A percentile compares a stretch with the other conserved stretches of the same genome.
Conservation (phyloP, 2,888 invertebrate genomes). For the Temnothorax ravouxi region DNA sequence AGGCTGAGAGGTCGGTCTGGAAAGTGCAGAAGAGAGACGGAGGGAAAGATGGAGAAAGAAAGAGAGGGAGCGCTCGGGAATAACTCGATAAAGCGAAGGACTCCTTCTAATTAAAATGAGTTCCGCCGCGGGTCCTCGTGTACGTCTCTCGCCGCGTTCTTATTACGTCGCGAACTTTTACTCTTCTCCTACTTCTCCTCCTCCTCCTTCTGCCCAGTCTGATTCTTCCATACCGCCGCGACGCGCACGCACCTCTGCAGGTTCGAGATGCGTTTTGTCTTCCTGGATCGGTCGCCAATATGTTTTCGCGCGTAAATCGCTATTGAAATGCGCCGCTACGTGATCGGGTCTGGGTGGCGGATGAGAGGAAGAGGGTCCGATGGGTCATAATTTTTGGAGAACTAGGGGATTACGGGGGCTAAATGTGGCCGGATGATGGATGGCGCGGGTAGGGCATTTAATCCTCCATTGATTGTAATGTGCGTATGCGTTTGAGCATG, state of each 20-base stretch:
- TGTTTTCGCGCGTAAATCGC: constrained; percentile 27
- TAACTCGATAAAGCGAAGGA: constrained; percentile 77
- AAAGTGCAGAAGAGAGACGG: constrained; percentile 45
- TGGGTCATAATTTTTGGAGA: constrained; percentile 36
- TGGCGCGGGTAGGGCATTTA: constrained; percentile 32
- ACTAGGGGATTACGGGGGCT: constrained; percentile 37
- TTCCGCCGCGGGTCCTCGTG: constrained; percentile 76
- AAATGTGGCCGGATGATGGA: constrained; percentile 40
- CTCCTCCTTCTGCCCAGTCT: background rate
- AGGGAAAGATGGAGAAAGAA: constrained; percentile 61
- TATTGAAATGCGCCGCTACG: constrained; percentile 11
- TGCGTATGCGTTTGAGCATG: background rate
- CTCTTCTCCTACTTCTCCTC: constrained; percentile 23
- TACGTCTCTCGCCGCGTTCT: constrained; percentile 73
- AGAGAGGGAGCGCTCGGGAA: constrained; percentile 73
- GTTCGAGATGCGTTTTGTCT: constrained; percentile 41
- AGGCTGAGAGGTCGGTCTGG: constrained; percentile 44
- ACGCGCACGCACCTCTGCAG: constrained; percentile 22
- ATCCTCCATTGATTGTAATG: constrained; percentile 13
- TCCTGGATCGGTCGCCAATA: constrained; percentile 43
- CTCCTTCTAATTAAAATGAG: constrained; percentile 80
- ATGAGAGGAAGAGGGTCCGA: background rate
- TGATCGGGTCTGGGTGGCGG: constrained; percentile 4
- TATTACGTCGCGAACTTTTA: constrained; percentile 74
- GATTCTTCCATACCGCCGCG: constrained; percentile 5